A percentile compares a stretch with the other conserved stretches of the same genome.
These are phyloP conservation scores for Trissoscelio sp. DNA, from an alignment of 2,888 invertebrate genomes.

Conservation along the genomic window DNA sequence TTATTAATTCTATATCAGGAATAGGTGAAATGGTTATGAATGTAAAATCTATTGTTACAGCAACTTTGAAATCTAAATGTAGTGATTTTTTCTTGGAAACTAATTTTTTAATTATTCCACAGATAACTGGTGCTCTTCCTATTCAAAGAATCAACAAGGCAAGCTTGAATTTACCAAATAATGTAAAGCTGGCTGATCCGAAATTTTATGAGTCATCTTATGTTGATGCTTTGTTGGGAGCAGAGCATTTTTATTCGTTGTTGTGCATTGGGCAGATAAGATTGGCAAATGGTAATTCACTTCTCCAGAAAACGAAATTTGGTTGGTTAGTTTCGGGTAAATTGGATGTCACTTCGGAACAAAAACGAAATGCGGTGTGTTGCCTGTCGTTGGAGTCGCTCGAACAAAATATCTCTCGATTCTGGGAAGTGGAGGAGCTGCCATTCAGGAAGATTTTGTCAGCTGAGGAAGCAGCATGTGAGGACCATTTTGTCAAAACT, in stretches of 20 bases:
- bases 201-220: constrained; percentile 21
- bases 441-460: constrained; percentile 53
- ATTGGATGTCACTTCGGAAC: not conserved
- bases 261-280: constrained; percentile 39
- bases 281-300: constrained; percentile 2
- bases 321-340: constrained; percentile 45
- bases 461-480: constrained; percentile 68
- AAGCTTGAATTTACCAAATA: constrained; percentile 19
- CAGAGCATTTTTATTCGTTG: constrained; percentile 26
- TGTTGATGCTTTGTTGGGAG: constrained; percentile 36
- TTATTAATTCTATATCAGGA: constrained; percentile 13
- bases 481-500: constrained; percentile 70
- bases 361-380: not conserved
- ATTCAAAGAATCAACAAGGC: not conserved
- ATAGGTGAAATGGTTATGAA: constrained; percentile 17
- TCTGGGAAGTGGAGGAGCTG: constrained; percentile 73
- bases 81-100: not conserved
- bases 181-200: constrained; percentile 47
- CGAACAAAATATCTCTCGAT: constrained; percentile 15
- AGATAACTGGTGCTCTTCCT: constrained; percentile 16
- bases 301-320: constrained; percentile 43
- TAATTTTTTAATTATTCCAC: constrained; percentile 31
- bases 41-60: not conserved
- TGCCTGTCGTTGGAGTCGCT: constrained; percentile 22
- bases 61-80: constrained; percentile 2